Evolutionary conservation across 2,888 invertebrate species (phyloP).

Genomic region (Hoplodrina ambigua): DNA sequence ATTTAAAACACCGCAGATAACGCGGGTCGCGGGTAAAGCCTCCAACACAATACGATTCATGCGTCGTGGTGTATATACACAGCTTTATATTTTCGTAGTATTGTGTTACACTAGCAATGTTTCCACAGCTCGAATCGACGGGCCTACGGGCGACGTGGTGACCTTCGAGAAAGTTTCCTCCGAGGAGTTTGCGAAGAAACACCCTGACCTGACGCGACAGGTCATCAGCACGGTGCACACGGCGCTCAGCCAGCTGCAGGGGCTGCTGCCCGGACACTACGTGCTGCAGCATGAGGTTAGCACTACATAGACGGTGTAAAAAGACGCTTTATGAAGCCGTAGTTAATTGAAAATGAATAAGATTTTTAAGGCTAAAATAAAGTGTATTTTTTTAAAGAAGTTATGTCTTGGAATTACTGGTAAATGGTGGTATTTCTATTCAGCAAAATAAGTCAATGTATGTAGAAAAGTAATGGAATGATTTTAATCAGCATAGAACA

Average conservation of each 20-base stretch:
- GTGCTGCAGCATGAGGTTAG: constrained; percentile 79
- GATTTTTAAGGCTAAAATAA: too few relatives aligned
- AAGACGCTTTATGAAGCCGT: too few relatives aligned
- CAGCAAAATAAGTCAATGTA: too few relatives aligned
- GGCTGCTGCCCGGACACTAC: constrained; percentile 77
- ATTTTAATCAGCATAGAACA: too few relatives aligned
- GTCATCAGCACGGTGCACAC: constrained; percentile 64
- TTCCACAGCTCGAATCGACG: constrained; percentile 78
- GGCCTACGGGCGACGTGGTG: constrained; percentile 76
- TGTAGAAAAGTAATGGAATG: too few relatives aligned
- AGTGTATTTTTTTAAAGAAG: too few relatives aligned
- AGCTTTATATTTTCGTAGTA: not conserved
- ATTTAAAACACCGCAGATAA: too few relatives aligned
- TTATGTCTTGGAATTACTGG: too few relatives aligned
- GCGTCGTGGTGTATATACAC: not conserved
- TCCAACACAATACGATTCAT: not conserved
- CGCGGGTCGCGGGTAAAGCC: too few relatives aligned
- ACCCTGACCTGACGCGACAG: constrained; percentile 42
- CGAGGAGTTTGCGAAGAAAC: constrained; percentile 42
- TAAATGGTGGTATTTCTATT: too few relatives aligned
- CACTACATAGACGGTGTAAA: too few relatives aligned
- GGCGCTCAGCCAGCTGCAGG: constrained; percentile 73
- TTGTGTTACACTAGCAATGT: not conserved
- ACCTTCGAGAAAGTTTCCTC: constrained; percentile 59
- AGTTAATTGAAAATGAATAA: too few relatives aligned